Conservation (phyloP, 2,888 invertebrate species). For the Pediacus dermestoides region DNA sequence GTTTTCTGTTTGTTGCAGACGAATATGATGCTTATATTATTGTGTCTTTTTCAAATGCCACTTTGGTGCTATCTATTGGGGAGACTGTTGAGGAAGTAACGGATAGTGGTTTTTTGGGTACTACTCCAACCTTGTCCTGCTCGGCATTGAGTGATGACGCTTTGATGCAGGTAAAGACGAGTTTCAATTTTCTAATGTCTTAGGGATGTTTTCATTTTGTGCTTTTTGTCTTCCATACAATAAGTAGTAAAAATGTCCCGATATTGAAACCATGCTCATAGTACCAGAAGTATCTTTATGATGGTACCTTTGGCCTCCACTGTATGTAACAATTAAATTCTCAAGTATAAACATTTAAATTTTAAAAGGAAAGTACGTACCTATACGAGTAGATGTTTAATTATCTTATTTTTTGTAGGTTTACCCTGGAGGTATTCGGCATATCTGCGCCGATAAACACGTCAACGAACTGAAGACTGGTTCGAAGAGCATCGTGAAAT, state of each 20-base stretch:
- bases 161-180: constrained; percentile 89
- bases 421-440: constrained; percentile 97
- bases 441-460: constrained; percentile 95
- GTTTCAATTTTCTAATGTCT: constrained; percentile 9
- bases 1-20: constrained; percentile 73
- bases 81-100: constrained; percentile 99
- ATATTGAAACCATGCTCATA: constrained; percentile 28
- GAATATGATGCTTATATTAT: constrained; percentile 99
- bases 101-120: constrained; percentile 98
- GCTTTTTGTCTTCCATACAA: background rate
- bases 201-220: constrained; percentile 7
- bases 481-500: constrained; percentile 94
- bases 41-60: constrained; percentile 98
- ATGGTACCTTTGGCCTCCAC: constrained; percentile 28
- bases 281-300: constrained; percentile 23
- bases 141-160: constrained; percentile 97
- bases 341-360: background rate
- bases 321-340: constrained; percentile 27
- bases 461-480: constrained; percentile 99
- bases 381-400: constrained; percentile 1
- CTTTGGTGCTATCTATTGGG: constrained; percentile 96
- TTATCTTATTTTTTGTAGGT: constrained; percentile 54
- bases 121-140: constrained; percentile 97
- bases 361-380: constrained; percentile 7
- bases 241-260: constrained; percentile 20